Evolutionary conservation across 2,888 invertebrate genomes (phyloP), one percentile per base, ranked within the genome.

Genomic region (Cephus spinipes): DNA sequence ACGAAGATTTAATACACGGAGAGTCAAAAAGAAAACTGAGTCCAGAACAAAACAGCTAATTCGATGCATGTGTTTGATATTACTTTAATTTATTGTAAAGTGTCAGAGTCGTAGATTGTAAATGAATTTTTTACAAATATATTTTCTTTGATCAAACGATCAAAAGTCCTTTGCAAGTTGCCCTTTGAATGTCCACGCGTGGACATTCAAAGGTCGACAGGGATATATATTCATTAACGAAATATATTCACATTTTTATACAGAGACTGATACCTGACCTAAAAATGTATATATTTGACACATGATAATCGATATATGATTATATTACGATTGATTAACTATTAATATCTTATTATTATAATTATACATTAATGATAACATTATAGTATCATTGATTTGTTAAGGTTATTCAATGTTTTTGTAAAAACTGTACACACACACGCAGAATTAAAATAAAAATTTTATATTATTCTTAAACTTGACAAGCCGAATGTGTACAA

Each of bases 211-310:
- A 12, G 35, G 6, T 34, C 74, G 11, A 74, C 30, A 23, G 12
- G 23, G 23, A 35, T 74, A 34, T 74, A 32, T 74, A 32, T 15
- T 69, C 77, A 74, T 74, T 77, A 75, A 79, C 76, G 78, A 83
- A 83, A 85, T 83, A 81, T 85, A 85, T 87, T 87, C 84, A 85
- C 85, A 86, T 86, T 84, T 88, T 83, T 85, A 87, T 85, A 87
- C 87, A 87, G 87, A 88, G 88, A 89, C 88, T 88, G 88, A 88
- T 87, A 83, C 86, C 87, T 86, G 87, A 89, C 84, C 87, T 87
- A 87, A 78, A 86, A 88, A 86, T 87, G 85, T 88, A 87, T 84
- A 84, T 87, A 84, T 82, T 82, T 85, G 81, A 85, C 79, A 80
- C 82, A 80, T 81, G 78, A 82, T 84, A 83, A 81, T 82, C 84